Evolutionary conservation across 1,140 invertebrate genomes (phyloP).

Genomic region (Euwallacea similis): DNA sequence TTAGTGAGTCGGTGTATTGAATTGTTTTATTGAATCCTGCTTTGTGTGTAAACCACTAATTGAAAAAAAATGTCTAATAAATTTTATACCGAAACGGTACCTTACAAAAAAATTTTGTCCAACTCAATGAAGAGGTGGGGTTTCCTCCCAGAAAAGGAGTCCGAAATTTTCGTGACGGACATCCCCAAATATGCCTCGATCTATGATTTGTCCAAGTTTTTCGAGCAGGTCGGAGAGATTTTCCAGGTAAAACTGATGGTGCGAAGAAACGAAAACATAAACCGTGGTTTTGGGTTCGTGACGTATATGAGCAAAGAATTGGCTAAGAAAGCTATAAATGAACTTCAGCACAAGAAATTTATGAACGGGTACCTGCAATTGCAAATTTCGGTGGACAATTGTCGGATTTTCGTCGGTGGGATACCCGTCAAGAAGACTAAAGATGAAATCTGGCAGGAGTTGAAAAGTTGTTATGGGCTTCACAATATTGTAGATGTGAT

Average conservation of each 20-base stretch:
- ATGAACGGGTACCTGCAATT: constrained; percentile 7
- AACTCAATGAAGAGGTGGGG: not conserved
- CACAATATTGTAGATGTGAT: constrained; percentile 67
- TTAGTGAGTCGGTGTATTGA: too few relatives aligned
- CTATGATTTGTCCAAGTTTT: constrained; percentile 34
- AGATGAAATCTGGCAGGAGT: constrained; percentile 69
- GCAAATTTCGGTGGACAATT: constrained; percentile 62
- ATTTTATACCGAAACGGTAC: not conserved
- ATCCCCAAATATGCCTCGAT: constrained; percentile 29
- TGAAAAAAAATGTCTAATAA: too few relatives aligned
- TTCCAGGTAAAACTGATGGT: constrained; percentile 38
- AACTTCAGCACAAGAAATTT: constrained; percentile 18
- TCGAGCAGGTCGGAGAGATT: constrained; percentile 32
- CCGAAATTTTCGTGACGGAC: constrained; percentile 32
- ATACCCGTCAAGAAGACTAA: constrained; percentile 72
- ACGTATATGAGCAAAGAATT: constrained; percentile 29
- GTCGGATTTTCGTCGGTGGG: constrained; percentile 79
- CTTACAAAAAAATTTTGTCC: constrained; percentile 3
- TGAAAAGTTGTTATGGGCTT: constrained; percentile 62
- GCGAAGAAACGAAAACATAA: not conserved
- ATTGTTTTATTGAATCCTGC: too few relatives aligned
- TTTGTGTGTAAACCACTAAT: too few relatives aligned
- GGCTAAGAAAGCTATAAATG: constrained; percentile 16
- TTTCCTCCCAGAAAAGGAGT: constrained; percentile 11
- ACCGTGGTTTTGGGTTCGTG: constrained; percentile 39